Percentiles rank a stretch among this genome's conserved stretches.
These are phyloP conservation scores for Smutsia gigantea DNA, from an alignment of 2,797 vertebrate genomes.

Conservation along the genomic window DNA sequence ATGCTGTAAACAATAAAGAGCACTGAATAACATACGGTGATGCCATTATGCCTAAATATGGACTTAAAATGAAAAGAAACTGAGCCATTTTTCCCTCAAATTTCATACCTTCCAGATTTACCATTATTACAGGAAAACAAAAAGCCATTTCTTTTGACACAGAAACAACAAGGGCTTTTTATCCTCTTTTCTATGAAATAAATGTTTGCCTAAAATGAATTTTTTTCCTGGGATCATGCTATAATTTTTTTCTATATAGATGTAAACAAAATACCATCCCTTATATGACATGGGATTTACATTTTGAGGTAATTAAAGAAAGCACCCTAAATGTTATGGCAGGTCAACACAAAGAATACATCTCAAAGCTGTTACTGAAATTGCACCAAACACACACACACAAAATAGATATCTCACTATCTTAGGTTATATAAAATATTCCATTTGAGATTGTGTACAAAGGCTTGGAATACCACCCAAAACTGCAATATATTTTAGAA, in stretches of 20 bases:
- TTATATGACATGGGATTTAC: neutral
- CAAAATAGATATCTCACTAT: neutral
- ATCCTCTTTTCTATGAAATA: neutral
- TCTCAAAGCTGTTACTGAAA: slow-evolving; percentile 40
- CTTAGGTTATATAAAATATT: slow-evolving; percentile 37
- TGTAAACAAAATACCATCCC: neutral
- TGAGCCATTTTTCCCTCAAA: neutral
- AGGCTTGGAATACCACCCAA: slow-evolving; percentile 41
- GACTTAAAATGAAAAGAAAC: neutral
- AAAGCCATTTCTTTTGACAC: neutral
- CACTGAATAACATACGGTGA: neutral
- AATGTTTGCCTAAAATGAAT: slow-evolving; percentile 18
- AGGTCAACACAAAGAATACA: neutral
- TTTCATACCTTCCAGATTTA: neutral
- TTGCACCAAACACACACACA: neutral
- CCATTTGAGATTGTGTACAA: slow-evolving; percentile 32
- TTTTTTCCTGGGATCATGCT: neutral
- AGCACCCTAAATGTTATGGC: neutral
- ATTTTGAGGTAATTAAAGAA: slow-evolving; percentile 2
- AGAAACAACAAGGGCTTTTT: neutral
- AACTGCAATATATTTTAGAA: slow-evolving; percentile 35
- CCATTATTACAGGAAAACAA: neutral
- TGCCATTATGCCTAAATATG: neutral
- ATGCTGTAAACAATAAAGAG: neutral
- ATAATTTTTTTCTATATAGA: slow-evolving; percentile 3